A percentile compares a stretch with the other conserved stretches of the same genome.
Evolutionary conservation across 2,797 vertebrate genomes (phyloP).

Genomic region (Eremophila alpestris): DNA sequence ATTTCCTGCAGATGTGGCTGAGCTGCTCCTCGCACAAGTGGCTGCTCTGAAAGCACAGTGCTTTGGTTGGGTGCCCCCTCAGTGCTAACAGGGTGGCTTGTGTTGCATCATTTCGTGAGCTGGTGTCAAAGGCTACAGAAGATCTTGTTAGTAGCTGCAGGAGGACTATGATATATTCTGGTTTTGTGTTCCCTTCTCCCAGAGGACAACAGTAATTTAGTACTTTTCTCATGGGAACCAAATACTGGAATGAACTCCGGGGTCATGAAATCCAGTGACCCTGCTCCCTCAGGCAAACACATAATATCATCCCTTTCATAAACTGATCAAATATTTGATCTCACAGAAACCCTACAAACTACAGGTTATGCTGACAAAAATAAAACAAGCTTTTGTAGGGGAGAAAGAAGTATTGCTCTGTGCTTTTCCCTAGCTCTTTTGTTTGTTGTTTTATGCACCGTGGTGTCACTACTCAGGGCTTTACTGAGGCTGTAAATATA

Average conservation of each 20-base stretch:
- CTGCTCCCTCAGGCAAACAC: not conserved
- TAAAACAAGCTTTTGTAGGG: not conserved
- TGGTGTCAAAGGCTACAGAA: conserved; percentile 43
- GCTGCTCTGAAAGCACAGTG: not conserved
- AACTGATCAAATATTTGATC: conserved; percentile 56
- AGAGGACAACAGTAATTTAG: conserved; percentile 35
- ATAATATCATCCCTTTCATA: conserved; percentile 26
- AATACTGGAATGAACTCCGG: conserved; percentile 9
- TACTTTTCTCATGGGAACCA: conserved; percentile 21
- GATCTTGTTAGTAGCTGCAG: conserved; percentile 7
- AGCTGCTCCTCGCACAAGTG: not conserved
- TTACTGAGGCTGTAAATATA: not conserved
- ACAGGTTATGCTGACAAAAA: conserved; percentile 34
- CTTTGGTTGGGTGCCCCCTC: not conserved
- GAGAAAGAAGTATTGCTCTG: not conserved
- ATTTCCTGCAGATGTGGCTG: not conserved
- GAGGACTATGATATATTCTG: not conserved
- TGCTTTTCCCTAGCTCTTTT: not conserved
- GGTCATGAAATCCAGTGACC: conserved; percentile 35
- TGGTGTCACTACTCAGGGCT: not conserved
- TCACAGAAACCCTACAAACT: not conserved
- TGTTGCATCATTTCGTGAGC: not conserved
- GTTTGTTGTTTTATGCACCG: conserved; percentile 5
- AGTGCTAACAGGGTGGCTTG: conserved; percentile 7
- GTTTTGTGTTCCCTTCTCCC: conserved; percentile 32